phyloP scores from a whole-genome alignment of 2,888 invertebrate genomes.

The Trichopoda pennipes region DNA sequence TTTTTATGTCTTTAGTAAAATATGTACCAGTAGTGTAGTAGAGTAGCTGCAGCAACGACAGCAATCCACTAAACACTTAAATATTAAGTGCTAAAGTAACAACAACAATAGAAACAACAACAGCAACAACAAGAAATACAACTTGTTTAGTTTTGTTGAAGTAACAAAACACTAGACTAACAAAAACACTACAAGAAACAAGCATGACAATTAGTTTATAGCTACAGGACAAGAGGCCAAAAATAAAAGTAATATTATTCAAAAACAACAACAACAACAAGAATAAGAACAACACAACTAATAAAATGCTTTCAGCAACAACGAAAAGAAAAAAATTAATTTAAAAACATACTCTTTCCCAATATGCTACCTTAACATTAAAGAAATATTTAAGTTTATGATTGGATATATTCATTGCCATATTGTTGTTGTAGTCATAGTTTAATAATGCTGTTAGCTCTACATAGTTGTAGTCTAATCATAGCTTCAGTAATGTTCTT shows the following conservation, averaged over 20 bases:
- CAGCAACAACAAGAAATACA: conserved; percentile 33
- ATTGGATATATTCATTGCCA: not conserved
- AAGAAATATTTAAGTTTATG: not conserved
- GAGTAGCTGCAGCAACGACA: conserved; percentile 8
- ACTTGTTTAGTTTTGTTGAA: not conserved
- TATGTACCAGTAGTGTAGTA: not conserved
- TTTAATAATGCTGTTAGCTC: not conserved
- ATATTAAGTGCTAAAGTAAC: conserved; percentile 51
- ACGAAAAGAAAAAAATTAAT: not conserved
- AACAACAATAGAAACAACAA: conserved; percentile 13
- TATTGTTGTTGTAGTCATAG: too few relatives aligned
- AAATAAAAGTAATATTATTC: conserved; percentile 50
- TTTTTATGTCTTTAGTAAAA: conserved; percentile 1
- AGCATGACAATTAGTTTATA: conserved; percentile 59
- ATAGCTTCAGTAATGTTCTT: too few relatives aligned
- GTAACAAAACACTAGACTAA: not conserved
- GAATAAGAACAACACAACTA: not conserved
- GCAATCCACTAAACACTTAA: conserved; percentile 53
- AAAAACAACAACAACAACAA: conserved; percentile 6
- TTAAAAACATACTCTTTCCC: not conserved
- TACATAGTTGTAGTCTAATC: not conserved
- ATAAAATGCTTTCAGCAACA: conserved; percentile 1
- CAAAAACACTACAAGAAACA: conserved; percentile 28
- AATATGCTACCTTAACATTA: not conserved
- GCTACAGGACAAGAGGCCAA: conserved; percentile 62